Evolutionary conservation across 2,113 vertebrate genomes (phyloP).

Genomic region (Trichechus manatus): DNA sequence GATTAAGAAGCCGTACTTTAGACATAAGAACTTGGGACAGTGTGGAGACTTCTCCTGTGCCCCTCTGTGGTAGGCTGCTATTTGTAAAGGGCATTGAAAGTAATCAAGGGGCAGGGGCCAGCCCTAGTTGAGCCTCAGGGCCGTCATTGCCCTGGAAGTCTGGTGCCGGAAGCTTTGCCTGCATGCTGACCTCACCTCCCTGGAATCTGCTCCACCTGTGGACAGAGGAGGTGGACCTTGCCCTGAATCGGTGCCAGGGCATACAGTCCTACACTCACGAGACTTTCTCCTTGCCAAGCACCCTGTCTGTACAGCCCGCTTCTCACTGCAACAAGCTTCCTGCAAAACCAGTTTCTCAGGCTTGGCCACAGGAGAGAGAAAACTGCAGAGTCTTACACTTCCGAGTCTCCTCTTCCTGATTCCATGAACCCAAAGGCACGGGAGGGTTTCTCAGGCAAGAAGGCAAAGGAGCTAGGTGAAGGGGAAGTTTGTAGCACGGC

Average conservation of each 20-base stretch:
- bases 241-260: rapidly evolving
- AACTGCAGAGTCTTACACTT: background rate
- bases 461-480: background rate
- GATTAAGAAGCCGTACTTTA: background rate
- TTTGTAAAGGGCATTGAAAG: constrained; percentile 41
- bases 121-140: background rate
- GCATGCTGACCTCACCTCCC: background rate
- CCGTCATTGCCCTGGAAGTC: background rate
- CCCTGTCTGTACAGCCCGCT: constrained; percentile 1
- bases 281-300: background rate
- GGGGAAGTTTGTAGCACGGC: background rate
- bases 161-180: background rate
- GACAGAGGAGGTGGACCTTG: background rate
- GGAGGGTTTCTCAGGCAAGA: background rate
- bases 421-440: background rate
- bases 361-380: background rate
- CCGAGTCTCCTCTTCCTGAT: background rate
- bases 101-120: background rate
- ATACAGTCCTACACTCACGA: background rate
- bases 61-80: background rate
- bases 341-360: constrained; percentile 68
- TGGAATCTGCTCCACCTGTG: background rate
- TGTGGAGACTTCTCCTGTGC: background rate
- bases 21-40: background rate
- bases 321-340: background rate